phyloP scores from a whole-genome alignment of 2,888 invertebrate species.

The Euphydryas editha region DNA sequence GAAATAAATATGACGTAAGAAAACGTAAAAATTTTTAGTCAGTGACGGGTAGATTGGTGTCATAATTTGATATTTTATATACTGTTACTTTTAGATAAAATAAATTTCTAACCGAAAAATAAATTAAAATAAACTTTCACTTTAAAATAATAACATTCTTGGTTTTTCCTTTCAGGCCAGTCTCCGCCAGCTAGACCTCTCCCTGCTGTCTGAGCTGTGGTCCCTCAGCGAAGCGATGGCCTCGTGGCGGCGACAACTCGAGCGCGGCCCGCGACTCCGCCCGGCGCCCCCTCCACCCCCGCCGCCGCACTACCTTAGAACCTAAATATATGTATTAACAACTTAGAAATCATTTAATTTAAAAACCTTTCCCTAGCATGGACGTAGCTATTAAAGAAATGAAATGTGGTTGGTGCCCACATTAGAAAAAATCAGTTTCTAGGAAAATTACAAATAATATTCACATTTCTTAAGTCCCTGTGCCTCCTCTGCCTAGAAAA shows the following conservation, averaged over 20 bases:
- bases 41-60: too few relatives aligned
- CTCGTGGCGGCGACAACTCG: constrained; percentile 86
- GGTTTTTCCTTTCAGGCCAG: constrained; percentile 87
- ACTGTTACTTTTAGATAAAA: too few relatives aligned
- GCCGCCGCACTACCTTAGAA: constrained; percentile 76
- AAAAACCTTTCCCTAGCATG: background rate
- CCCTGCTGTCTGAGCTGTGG: constrained; percentile 95
- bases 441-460: too few relatives aligned
- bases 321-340: constrained; percentile 49
- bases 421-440: too few relatives aligned
- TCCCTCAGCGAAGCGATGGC: constrained; percentile 96
- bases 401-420: too few relatives aligned
- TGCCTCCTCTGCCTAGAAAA: too few relatives aligned
- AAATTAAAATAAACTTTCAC: background rate
- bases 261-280: constrained; percentile 79
- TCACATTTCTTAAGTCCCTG: too few relatives aligned
- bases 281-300: constrained; percentile 79
- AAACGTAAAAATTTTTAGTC: too few relatives aligned
- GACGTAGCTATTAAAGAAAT: background rate
- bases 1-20: too few relatives aligned
- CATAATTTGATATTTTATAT: too few relatives aligned
- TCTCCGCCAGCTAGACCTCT: constrained; percentile 93
- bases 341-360: constrained; percentile 21
- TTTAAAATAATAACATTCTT: background rate
- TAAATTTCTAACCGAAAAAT: too few relatives aligned